Evolutionary conservation across 2,113 vertebrate species (phyloP).

Genomic region (Fulica atra): DNA sequence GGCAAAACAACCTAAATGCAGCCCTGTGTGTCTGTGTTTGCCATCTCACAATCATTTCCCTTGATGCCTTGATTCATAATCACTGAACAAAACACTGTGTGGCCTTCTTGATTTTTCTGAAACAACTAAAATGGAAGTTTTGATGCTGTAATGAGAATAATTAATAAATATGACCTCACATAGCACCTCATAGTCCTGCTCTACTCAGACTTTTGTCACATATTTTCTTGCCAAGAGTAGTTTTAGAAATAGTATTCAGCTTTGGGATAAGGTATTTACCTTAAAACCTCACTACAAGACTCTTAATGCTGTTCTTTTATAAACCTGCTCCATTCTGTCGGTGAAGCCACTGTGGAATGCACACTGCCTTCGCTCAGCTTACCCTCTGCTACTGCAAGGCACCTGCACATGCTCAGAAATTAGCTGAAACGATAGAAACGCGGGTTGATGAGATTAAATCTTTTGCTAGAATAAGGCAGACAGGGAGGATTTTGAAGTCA

Average conservation of each 20-base stretch:
- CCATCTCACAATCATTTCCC: background rate
- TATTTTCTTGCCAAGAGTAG: background rate
- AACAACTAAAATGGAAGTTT: background rate
- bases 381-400: background rate
- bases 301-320: background rate
- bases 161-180: background rate
- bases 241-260: background rate
- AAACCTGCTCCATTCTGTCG: background rate
- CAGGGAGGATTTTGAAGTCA: background rate
- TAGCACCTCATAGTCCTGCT: background rate
- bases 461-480: background rate
- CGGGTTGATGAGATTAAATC: background rate
- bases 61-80: background rate
- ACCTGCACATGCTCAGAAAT: background rate
- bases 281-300: background rate
- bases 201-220: background rate
- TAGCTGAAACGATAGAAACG: background rate
- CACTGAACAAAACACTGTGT: background rate
- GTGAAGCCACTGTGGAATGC: background rate
- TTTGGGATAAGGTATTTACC: background rate
- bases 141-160: background rate
- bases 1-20: conserved; percentile 31
- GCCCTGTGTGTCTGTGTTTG: background rate
- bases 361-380: background rate
- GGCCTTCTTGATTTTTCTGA: background rate